Percentiles rank a stretch among this genome's conserved stretches.
Evolutionary conservation across 2,797 vertebrate species (phyloP).

Genomic region (Platalea minor): DNA sequence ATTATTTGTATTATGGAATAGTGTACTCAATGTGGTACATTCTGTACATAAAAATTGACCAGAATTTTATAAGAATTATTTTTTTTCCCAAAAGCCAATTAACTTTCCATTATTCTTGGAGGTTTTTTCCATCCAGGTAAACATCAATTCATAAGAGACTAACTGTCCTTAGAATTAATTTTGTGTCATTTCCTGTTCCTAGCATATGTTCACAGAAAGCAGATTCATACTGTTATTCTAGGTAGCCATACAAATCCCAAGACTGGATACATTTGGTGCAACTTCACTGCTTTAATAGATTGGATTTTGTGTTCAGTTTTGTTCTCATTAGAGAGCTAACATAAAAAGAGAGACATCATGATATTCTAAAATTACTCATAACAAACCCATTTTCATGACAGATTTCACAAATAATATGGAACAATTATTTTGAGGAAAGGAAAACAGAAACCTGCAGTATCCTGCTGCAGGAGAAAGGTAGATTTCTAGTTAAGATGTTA

Average conservation of each 20-base stretch:
- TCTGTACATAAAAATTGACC: conserved; percentile 24
- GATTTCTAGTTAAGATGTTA: neutral
- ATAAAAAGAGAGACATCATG: neutral
- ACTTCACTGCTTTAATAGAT: conserved; percentile 1
- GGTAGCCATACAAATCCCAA: conserved; percentile 15
- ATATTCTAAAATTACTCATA: conserved; percentile 1
- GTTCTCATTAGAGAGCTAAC: neutral
- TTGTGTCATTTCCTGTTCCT: neutral
- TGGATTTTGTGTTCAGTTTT: neutral
- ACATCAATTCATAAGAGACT: neutral
- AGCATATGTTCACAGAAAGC: neutral
- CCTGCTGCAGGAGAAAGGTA: neutral
- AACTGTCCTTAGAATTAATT: conserved; percentile 29
- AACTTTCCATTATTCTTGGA: neutral
- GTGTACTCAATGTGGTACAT: conserved; percentile 10
- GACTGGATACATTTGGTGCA: neutral
- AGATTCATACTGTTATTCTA: neutral
- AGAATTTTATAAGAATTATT: neutral
- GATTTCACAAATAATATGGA: neutral
- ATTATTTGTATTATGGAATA: conserved; percentile 7
- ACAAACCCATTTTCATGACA: neutral
- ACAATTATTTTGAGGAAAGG: neutral
- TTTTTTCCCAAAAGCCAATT: conserved; percentile 36
- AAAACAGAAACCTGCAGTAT: neutral
- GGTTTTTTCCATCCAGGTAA: conserved; percentile 5